Conservation (phyloP, 2,113 vertebrate genomes). For the Typhlomys cinereus region DNA sequence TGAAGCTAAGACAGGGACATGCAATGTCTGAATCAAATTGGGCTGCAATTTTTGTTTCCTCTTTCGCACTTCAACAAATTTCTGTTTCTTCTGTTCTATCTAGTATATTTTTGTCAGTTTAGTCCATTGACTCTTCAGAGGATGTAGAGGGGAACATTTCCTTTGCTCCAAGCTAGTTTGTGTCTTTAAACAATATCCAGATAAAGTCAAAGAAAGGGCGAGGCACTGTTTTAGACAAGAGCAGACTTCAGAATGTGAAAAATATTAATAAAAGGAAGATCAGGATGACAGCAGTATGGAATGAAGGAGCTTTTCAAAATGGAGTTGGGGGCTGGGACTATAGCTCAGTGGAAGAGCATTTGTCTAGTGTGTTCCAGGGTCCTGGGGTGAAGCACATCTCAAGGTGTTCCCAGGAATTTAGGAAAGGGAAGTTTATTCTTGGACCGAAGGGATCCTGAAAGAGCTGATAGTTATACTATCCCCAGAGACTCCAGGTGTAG, state of each 20-base stretch:
- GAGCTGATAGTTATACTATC: neutral
- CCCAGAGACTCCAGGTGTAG: neutral
- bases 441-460: neutral
- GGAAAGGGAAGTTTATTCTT: neutral
- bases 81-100: neutral
- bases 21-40: neutral
- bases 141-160: neutral
- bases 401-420: neutral
- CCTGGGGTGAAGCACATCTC: neutral
- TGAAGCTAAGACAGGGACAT: too few relatives aligned
- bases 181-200: too few relatives aligned
- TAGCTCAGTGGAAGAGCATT: neutral
- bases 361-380: too few relatives aligned
- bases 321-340: neutral
- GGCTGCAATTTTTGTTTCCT: neutral
- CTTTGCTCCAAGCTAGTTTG: neutral
- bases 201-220: too few relatives aligned
- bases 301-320: neutral
- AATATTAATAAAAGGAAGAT: too few relatives aligned
- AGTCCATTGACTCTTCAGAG: neutral
- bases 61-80: neutral
- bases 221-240: too few relatives aligned
- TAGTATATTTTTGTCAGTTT: neutral
- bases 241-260: too few relatives aligned
- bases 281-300: too few relatives aligned